Base-by-base conservation (phyloP, 2,113 vertebrate genomes). In the Gnathonemus longibarbis region DNA sequence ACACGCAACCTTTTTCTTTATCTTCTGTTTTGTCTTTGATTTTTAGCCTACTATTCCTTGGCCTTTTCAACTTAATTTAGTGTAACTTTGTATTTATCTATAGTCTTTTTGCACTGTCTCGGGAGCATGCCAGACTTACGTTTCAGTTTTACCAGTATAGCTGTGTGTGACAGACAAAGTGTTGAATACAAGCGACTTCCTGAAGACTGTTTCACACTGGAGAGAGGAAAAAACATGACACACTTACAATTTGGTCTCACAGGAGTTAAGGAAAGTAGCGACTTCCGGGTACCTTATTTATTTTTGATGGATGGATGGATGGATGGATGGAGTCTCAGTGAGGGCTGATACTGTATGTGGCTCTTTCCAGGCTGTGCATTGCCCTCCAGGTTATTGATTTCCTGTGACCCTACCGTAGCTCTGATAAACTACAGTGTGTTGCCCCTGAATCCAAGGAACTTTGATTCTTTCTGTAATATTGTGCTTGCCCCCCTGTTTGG, bases 371-470 rank as follows among this genome's bases (percentile, higher is more conserved):
- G 52, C 17, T 88, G 52, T 58, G 35, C 13, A 45, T 50, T n/a
- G 39, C 53, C 86, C 87, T 88, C n/a, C n/a, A 88, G 87, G 87
- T 88, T 52, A 88, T 45, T 50, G 56, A 66, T 88, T 88, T 39
- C 87, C 87, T 42, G 9, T 62, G 58, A 56, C 39, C 39, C n/a
- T 66, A 15, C 87, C 1, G 3, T 62, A 56, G 31, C 35, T 11
- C 21, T 88, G n/a, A 88, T 88, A 88, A 88, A 21, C 39, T 62
- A 9, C 39, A 66, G 17, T 5, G 35, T 45, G 31, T 88, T 56
- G 35, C 35, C 19, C 10, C 56, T 66, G 24, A 24, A 66, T 58
- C 35, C 11, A 48, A 8, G 21, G 31, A 88, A 6, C 31, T 21
- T 50, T 39, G n/a, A 13, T 84, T 48, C 42, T 83, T 84, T 45